These are phyloP conservation scores for Galbula dea DNA, from an alignment of 2,113 vertebrate species.

Conservation along the genomic window DNA sequence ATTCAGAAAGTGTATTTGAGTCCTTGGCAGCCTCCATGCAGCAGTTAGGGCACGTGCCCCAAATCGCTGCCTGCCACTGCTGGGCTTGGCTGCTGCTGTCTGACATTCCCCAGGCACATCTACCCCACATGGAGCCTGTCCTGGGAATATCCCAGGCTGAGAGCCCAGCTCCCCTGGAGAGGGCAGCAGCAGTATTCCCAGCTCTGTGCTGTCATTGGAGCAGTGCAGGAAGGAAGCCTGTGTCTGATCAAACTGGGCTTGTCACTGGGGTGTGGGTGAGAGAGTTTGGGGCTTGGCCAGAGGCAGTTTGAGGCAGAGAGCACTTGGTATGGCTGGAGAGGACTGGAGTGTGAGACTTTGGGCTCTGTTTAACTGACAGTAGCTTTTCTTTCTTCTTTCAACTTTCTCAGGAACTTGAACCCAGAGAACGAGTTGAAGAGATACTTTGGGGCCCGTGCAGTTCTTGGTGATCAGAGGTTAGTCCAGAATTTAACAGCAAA, in stretches of 20 bases:
- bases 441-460: constrained; percentile 93
- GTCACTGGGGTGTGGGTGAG: not conserved
- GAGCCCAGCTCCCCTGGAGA: constrained; percentile 15
- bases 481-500: not conserved
- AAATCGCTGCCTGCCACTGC: too few relatives aligned
- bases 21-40: not conserved
- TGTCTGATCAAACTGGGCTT: not conserved
- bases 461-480: constrained; percentile 94
- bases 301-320: not conserved
- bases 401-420: constrained; percentile 86
- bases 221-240: not conserved
- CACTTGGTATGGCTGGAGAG: not conserved
- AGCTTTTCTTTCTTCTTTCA: not conserved
- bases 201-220: not conserved
- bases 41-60: not conserved
- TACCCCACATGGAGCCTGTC: fast-evolving
- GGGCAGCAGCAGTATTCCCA: constrained; percentile 30
- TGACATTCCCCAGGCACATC: fast-evolving
- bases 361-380: not conserved
- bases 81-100: not conserved
- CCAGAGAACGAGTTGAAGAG: constrained; percentile 95
- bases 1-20: not conserved
- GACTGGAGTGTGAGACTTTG: fast-evolving
- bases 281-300: not conserved
- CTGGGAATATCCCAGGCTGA: fast-evolving